Percentiles rank a stretch among this genome's conserved stretches.
Conservation (phyloP, 35 echinoderm and acorn worm species). For the Ophiothrix spiculata region DNA sequence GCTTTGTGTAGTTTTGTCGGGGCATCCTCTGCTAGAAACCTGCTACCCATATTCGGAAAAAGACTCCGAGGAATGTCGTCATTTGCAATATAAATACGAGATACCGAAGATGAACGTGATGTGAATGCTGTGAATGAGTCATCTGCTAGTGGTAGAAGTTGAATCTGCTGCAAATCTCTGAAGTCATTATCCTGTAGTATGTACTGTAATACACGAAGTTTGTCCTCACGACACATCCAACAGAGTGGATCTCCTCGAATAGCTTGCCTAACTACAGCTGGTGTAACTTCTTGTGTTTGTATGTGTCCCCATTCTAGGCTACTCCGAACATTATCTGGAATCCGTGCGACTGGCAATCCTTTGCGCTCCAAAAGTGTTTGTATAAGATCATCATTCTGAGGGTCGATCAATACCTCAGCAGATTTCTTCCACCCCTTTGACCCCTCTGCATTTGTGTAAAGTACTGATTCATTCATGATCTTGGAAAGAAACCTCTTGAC, state of each 20-base stretch:
- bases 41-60: constrained; percentile 6
- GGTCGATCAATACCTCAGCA: constrained; percentile 18
- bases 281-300: constrained; percentile 5
- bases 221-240: constrained; percentile 27
- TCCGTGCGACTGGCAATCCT: constrained; percentile 2
- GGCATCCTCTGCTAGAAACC: neutral
- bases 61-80: neutral
- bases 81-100: neutral
- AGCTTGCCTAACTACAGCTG: constrained; percentile 5
- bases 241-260: constrained; percentile 25
- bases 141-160: constrained; percentile 43
- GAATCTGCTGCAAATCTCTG: constrained; percentile 23
- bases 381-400: constrained; percentile 8
- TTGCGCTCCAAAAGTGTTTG: constrained; percentile 16
- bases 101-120: neutral
- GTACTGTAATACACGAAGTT: constrained; percentile 48
- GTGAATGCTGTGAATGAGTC: constrained; percentile 32
- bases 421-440: constrained; percentile 40
- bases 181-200: constrained; percentile 8
- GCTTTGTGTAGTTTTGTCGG: neutral
- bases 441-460: constrained; percentile 23
- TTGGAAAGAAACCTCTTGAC: constrained; percentile 28
- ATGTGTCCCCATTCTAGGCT: neutral
- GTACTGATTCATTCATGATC: constrained; percentile 22
- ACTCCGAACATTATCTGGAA: constrained; percentile 9